These are phyloP conservation scores for Solea senegalensis DNA, from an alignment of 2,113 vertebrate genomes.

Conservation along the genomic window DNA sequence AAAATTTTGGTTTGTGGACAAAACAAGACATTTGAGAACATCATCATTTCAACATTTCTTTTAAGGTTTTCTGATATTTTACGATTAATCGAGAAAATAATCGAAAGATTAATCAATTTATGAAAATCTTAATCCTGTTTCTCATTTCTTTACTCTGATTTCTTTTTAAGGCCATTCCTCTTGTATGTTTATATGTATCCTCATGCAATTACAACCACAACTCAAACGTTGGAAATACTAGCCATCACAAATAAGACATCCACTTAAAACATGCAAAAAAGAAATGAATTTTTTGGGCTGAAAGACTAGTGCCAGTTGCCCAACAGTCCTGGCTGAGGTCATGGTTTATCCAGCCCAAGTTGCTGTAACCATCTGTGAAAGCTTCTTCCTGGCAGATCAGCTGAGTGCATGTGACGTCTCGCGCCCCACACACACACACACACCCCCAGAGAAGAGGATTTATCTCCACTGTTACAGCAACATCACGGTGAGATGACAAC, in stretches of 20 bases:
- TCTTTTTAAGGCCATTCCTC: conserved; percentile 36
- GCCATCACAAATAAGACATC: conserved; percentile 17
- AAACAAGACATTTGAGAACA: no score
- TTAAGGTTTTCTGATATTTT: no score
- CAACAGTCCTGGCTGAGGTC: conserved; percentile 38
- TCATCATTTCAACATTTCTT: no score
- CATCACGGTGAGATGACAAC: conserved; percentile 40
- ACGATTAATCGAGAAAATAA: no score
- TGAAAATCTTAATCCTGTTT: neutral
- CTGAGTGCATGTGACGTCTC: conserved; percentile 38
- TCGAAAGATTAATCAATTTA: no score
- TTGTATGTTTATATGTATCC: conserved; percentile 37
- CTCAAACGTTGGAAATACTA: conserved; percentile 17
- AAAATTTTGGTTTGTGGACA: no score
- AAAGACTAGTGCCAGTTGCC: conserved; percentile 16
- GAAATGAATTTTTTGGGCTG: conserved; percentile 22
- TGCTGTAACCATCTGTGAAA: conserved; percentile 64
- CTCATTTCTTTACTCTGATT: neutral
- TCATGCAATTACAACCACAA: conserved; percentile 17
- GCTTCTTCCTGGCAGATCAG: conserved; percentile 45
- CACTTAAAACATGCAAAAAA: no score
- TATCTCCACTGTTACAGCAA: conserved; percentile 39
- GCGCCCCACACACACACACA: neutral
- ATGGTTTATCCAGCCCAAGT: conserved; percentile 54
- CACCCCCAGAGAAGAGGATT: conserved; percentile 42